phyloP scores from a whole-genome alignment of 2,888 invertebrate species.

The Drosophila tripunctata region DNA sequence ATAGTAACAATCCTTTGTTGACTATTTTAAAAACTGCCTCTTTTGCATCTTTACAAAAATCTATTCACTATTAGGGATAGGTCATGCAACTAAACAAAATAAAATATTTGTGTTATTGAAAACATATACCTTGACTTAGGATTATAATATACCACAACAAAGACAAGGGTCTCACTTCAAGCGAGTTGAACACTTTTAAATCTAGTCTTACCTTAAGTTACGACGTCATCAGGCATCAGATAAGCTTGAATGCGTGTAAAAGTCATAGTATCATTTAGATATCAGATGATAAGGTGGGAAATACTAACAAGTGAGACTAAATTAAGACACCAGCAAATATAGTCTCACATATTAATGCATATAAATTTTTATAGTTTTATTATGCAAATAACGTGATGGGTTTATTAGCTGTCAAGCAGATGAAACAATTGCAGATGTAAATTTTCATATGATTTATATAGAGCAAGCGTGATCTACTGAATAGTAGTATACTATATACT shows the following conservation, averaged over 20 bases:
- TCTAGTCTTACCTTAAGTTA: background rate
- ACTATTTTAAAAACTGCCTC: no score
- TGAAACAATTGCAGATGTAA: conserved; percentile 6
- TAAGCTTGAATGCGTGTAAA: conserved; percentile 9
- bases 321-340: background rate
- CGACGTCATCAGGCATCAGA: conserved; percentile 12
- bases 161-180: background rate
- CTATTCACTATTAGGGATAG: no score
- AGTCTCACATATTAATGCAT: background rate
- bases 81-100: no score
- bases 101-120: no score
- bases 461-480: conserved; percentile 10
- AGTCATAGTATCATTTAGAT: background rate
- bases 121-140: no score
- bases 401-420: conserved; percentile 27
- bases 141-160: background rate
- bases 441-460: conserved; percentile 18
- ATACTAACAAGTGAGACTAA: conserved; percentile 9
- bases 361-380: conserved; percentile 17
- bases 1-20: no score
- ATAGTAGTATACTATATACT: background rate
- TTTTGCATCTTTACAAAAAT: no score
- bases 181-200: background rate
- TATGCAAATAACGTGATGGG: conserved; percentile 34
- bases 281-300: conserved; percentile 29